Percentiles rank a stretch among this genome's conserved stretches.
phyloP scores from a whole-genome alignment of 2,113 vertebrate genomes.

The Coregonus clupeaformis region DNA sequence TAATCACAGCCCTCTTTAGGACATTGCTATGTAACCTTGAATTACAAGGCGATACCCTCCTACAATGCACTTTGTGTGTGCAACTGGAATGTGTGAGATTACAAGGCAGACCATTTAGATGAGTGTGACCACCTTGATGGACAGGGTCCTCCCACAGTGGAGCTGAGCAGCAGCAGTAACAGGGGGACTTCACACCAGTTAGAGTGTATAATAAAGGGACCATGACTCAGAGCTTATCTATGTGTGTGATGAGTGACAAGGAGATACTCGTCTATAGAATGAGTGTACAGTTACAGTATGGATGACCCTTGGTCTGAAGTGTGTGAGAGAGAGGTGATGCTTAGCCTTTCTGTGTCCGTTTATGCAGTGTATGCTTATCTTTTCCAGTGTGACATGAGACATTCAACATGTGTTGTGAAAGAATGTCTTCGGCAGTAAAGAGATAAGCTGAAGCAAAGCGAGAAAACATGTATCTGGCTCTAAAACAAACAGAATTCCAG shows the following conservation, averaged over 20 bases:
- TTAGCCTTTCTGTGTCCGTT: conserved; percentile 29
- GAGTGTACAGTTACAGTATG: not conserved
- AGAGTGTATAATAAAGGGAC: not conserved
- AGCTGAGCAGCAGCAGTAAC: not conserved
- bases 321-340: not conserved
- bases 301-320: not conserved
- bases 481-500: conserved; percentile 36
- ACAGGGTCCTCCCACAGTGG: not conserved
- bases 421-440: conserved; percentile 23
- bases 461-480: conserved; percentile 14
- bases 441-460: conserved; percentile 37
- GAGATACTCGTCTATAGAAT: not conserved
- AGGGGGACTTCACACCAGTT: not conserved
- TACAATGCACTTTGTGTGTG: not conserved
- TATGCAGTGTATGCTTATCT: conserved; percentile 12
- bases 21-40: conserved; percentile 16
- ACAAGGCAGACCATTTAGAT: conserved; percentile 27
- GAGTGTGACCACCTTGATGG: conserved; percentile 1
- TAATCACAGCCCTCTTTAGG: conserved; percentile 12
- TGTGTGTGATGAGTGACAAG: not conserved
- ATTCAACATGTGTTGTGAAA: conserved; percentile 34
- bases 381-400: conserved; percentile 31
- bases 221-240: not conserved
- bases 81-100: conserved; percentile 36
- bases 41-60: conserved; percentile 7